A percentile compares a stretch with the other conserved stretches of the same genome.
phyloP scores from a whole-genome alignment of 1,140 invertebrate species.

The Sesamia nonagrioides region DNA sequence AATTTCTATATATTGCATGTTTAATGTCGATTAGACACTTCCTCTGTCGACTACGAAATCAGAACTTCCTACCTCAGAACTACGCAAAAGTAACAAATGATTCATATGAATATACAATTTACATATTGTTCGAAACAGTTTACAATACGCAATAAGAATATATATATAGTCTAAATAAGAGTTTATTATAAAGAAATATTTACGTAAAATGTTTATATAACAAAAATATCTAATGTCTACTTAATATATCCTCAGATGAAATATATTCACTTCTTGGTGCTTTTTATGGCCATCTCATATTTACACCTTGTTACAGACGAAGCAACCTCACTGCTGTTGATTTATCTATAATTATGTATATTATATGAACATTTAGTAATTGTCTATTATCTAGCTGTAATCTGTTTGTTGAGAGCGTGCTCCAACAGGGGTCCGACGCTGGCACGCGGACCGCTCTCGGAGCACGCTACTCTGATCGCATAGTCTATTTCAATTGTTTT shows the following conservation, averaged over 20 bases:
- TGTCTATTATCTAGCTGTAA: slow-evolving; percentile 52
- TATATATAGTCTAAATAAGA: slow-evolving; percentile 82
- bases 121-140: slow-evolving; percentile 73
- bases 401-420: slow-evolving; percentile 49
- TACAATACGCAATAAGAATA: slow-evolving; percentile 81
- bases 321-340: slow-evolving; percentile 67
- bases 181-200: slow-evolving; percentile 86
- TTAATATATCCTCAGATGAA: slow-evolving; percentile 73
- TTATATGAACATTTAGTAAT: slow-evolving; percentile 53
- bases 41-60: slow-evolving; percentile 62
- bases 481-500: slow-evolving; percentile 56
- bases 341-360: slow-evolving; percentile 66
- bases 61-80: slow-evolving; percentile 85
- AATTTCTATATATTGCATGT: slow-evolving; percentile 75
- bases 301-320: slow-evolving; percentile 78
- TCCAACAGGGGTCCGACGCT: neutral
- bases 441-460: neutral
- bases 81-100: slow-evolving; percentile 76
- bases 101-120: slow-evolving; percentile 83
- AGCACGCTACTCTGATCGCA: slow-evolving; percentile 15
- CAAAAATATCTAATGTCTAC: slow-evolving; percentile 74
- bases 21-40: slow-evolving; percentile 56
- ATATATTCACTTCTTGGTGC: slow-evolving; percentile 77
- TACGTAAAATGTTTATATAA: slow-evolving; percentile 84
- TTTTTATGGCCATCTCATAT: slow-evolving; percentile 78